Percentiles rank a stretch among this genome's conserved stretches.
These are phyloP conservation scores for Acleris laterana DNA, from an alignment of 2,888 invertebrate genomes.

Conservation along the genomic window DNA sequence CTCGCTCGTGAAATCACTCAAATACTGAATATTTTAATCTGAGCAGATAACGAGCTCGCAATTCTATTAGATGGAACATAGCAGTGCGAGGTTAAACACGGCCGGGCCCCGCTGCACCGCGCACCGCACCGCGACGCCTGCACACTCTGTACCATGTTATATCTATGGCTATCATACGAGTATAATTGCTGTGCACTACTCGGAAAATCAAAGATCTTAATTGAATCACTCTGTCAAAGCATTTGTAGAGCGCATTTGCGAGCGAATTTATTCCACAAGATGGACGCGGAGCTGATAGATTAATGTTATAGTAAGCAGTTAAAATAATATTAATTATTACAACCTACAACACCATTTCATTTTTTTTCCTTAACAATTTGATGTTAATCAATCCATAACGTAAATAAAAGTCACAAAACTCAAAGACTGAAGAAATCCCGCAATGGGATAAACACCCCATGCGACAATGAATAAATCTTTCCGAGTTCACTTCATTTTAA, in stretches of 20 bases:
- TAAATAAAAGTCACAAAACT: slow-evolving; percentile 17
- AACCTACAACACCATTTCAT: too few relatives aligned
- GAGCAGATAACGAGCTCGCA: slow-evolving; percentile 84
- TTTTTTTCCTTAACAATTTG: too few relatives aligned
- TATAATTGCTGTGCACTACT: slow-evolving; percentile 19
- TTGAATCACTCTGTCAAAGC: slow-evolving; percentile 16
- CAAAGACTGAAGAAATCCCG: slow-evolving; percentile 35
- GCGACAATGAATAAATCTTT: slow-evolving; percentile 44
- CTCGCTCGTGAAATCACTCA: slow-evolving; percentile 85
- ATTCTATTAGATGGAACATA: slow-evolving; percentile 84
- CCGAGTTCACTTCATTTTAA: slow-evolving; percentile 64
- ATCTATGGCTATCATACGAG: slow-evolving; percentile 14
- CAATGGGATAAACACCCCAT: slow-evolving; percentile 39
- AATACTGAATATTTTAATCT: slow-evolving; percentile 85
- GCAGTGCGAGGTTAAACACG: slow-evolving; percentile 77
- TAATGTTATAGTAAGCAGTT: not conserved
- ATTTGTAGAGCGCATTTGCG: not conserved
- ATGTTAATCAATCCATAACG: too few relatives aligned
- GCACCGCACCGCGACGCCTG: slow-evolving; percentile 1
- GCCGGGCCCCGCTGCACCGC: slow-evolving; percentile 46
- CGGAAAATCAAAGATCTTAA: slow-evolving; percentile 29
- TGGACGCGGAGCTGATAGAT: not conserved
- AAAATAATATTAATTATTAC: not conserved
- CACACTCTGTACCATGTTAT: not conserved
- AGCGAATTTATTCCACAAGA: slow-evolving; percentile 1